phyloP scores from a whole-genome alignment of 2,888 invertebrate species.

The Zele albiditarsus region DNA sequence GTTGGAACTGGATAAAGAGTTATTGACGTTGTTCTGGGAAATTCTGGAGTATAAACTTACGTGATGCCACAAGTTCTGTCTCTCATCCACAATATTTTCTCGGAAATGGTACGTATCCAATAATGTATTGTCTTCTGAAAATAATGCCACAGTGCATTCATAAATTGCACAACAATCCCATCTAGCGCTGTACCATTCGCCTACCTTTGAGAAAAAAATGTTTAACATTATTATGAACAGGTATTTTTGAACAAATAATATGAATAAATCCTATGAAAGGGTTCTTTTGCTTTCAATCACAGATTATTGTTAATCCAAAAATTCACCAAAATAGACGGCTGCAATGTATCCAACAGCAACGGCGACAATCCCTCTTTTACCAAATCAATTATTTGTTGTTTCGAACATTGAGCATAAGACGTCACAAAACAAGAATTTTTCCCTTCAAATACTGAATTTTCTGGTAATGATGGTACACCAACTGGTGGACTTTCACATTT shows the following conservation, averaged over 20 bases:
- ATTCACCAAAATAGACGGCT: slow-evolving; percentile 74
- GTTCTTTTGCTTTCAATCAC: too few species aligned
- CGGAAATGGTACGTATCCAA: slow-evolving; percentile 54
- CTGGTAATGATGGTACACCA: slow-evolving; percentile 72
- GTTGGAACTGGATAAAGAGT: too few species aligned
- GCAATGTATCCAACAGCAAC: slow-evolving; percentile 73
- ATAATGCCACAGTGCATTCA: slow-evolving; percentile 51
- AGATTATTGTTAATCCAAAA: too few species aligned
- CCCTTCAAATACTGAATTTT: slow-evolving; percentile 70
- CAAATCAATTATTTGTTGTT: slow-evolving; percentile 74
- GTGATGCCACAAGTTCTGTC: slow-evolving; percentile 63
- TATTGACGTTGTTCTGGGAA: too few species aligned
- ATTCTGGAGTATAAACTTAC: slow-evolving; percentile 44
- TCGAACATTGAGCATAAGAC: slow-evolving; percentile 73
- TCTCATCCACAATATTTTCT: slow-evolving; percentile 41
- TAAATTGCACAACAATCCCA: neutral
- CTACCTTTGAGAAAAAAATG: too few species aligned
- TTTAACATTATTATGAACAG: too few species aligned
- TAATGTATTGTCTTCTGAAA: slow-evolving; percentile 46
- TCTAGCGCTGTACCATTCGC: too few species aligned
- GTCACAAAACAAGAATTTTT: slow-evolving; percentile 75
- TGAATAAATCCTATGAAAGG: too few species aligned
- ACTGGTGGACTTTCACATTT: slow-evolving; percentile 73
- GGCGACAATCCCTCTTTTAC: slow-evolving; percentile 68
- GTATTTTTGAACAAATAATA: too few species aligned